Evolutionary conservation across 2,113 vertebrate genomes (phyloP), one percentile per base, ranked within the genome.

Genomic region (Cettia cetti): DNA sequence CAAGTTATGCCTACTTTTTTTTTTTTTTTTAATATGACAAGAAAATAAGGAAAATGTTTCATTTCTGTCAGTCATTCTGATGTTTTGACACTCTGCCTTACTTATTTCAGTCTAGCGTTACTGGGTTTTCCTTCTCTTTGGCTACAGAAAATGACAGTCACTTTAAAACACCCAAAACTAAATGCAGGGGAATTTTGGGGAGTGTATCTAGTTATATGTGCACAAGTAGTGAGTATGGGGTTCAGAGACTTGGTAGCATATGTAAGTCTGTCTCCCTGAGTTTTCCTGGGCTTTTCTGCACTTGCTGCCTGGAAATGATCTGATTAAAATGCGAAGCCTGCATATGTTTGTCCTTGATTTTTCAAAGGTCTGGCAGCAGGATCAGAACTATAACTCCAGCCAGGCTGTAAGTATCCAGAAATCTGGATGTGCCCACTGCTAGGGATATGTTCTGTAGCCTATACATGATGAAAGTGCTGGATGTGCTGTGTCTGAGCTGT

Each of bases 41-140:
- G 85, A 89, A 86, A 90, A 83, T 83, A 87, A 86, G 60, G 86
- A 49, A 90, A 86, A 45, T 24, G 40, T 76, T 95, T 90, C 26
- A 35, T 82, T 90, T 90, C 60, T 91, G 78, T 84, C 69, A 82
- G 40, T 91, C 75, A 63, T 68, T 82, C 39, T 72, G 37, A 56
- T 89, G 60, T 95, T 95, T 92, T 94, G 82, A 78, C 57, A 64
- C 66, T 64, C 59, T 94, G 64, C 65, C 8, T 19, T 72, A 59
- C 3, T 90, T 39, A 68, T 86, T 93, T 89, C 49, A 88, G 60
- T 87, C 63, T 85, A 49, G 66, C 39, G 22, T 45, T 97, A 61
- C 59, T 87, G 39, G 13, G 10, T 81, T 88, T 93, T 90, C 74
- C 69, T 83, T 39, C 42, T 83, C 30, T 50, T 84, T 90, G 89